Evolutionary conservation across 2,888 invertebrate species (phyloP), one percentile per base, ranked within the genome.

Genomic region (Gasteruption jaculator): DNA sequence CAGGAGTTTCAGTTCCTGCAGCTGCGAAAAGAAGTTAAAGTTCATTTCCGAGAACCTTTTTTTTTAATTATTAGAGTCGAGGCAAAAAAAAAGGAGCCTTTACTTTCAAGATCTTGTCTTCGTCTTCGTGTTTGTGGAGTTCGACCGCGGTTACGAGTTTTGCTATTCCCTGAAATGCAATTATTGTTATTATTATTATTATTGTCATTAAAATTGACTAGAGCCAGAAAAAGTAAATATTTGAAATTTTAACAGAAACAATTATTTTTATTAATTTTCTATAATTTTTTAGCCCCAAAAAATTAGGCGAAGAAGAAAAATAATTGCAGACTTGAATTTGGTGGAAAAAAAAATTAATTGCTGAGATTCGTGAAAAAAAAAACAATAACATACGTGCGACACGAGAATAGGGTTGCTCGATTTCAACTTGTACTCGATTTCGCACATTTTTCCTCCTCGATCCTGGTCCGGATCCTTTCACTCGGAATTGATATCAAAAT

Each of bases 1-100:
- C 34, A 87, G 69, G 56, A 78, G 78, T 57, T 79, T 81, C 40
- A 85, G 73, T 63, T 84, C 83, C 45, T 78, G 71, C 45, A 75
- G 73, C 57, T 78, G 71, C 38, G 73, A 54, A 4, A 71, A 68
- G 50, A 74, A 19, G 15, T 35, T 45, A n/a, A n/a, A n/a, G n/a
- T n/a, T n/a, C n/a, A n/a, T n/a, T n/a, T n/a, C n/a, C n/a, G n/a
- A n/a, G n/a, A n/a, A n/a, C n/a, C n/a, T n/a, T n/a, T n/a, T n/a
- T n/a, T n/a, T n/a, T n/a, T n/a, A n/a, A n/a, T n/a, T n/a, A n/a
- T n/a, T n/a, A n/a, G n/a, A n/a, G n/a, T n/a, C n/a, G n/a, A 8
- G 12, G 21, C 12, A 5, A 2, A 25, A 25, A 24, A 21, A 14
- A 36, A 20, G 24, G 19, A 12, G 19, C 7, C 6, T 25, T 54